A percentile compares a stretch with the other conserved stretches of the same genome.
Conservation (phyloP, 2,797 vertebrate species). For the Gymnoscopelus braueri region DNA sequence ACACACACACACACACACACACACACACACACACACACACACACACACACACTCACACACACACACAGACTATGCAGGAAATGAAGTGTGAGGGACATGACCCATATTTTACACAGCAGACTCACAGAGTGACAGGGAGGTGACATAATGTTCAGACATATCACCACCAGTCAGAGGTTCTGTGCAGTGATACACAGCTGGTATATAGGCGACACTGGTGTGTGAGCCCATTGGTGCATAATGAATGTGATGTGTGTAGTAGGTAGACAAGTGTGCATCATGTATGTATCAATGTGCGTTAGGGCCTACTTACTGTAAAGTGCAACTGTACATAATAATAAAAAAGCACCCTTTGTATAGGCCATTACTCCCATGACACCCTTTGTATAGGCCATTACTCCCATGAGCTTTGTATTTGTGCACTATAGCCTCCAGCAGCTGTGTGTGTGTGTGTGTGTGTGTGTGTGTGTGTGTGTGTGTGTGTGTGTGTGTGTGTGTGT, state of each 20-base stretch:
- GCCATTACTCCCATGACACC: neutral
- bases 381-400: slow-evolving; percentile 6
- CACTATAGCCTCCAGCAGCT: slow-evolving; percentile 31
- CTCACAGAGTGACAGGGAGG: neutral
- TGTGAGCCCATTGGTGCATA: neutral
- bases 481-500: neutral
- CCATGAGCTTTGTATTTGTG: slow-evolving; percentile 8
- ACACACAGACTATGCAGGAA: slow-evolving; percentile 29
- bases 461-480: slow-evolving; percentile 2
- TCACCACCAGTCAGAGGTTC: neutral
- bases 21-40: neutral
- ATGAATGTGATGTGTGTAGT: neutral
- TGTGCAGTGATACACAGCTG: neutral
- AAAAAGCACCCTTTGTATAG: slow-evolving; percentile 16
- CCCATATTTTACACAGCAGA: slow-evolving; percentile 53
- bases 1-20: no score
- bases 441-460: neutral
- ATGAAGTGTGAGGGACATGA: slow-evolving; percentile 44
- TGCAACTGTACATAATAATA: slow-evolving; percentile 2
- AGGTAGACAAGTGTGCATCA: slow-evolving; percentile 5
- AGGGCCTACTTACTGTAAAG: neutral
- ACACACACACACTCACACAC: slow-evolving; percentile 8
- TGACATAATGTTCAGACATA: slow-evolving; percentile 9
- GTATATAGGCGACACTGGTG: neutral
- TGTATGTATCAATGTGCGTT: neutral